Conservation (phyloP, 2,888 invertebrate species). For the Dicycla oo region DNA sequence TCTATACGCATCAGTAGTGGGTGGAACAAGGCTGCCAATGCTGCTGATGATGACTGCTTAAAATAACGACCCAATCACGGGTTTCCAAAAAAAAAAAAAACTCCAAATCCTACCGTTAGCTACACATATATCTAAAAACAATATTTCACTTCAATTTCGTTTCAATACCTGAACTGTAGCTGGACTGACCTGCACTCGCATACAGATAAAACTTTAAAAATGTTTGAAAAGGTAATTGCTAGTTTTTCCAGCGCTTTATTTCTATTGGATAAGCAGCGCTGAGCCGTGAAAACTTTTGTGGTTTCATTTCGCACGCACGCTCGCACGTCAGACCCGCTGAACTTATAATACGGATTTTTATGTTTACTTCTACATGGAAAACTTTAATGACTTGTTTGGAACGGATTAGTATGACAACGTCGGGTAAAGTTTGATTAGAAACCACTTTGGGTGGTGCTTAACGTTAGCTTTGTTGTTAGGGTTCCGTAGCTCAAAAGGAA, state of each 20-base stretch:
- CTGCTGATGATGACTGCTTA: neutral
- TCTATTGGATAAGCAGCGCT: conserved; percentile 48
- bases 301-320: conserved; percentile 69
- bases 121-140: no score
- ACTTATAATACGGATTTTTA: conserved; percentile 68
- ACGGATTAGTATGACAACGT: conserved; percentile 46
- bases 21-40: no score
- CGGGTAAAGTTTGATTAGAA: conserved; percentile 49
- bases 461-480: conserved; percentile 2
- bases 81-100: neutral
- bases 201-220: conserved; percentile 32
- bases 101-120: neutral
- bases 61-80: no score
- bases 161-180: conserved; percentile 25
- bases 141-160: conserved; percentile 18
- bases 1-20: no score
- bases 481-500: no score
- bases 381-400: conserved; percentile 63
- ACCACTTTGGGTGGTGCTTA: conserved; percentile 25
- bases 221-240: conserved; percentile 40
- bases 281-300: conserved; percentile 65
- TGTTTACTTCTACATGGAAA: conserved; percentile 55
- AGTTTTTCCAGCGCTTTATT: conserved; percentile 48
- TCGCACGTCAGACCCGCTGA: conserved; percentile 43
- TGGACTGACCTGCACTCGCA: neutral